Evolutionary conservation across 1,140 invertebrate species (phyloP).

Genomic region (Manduca sexta): DNA sequence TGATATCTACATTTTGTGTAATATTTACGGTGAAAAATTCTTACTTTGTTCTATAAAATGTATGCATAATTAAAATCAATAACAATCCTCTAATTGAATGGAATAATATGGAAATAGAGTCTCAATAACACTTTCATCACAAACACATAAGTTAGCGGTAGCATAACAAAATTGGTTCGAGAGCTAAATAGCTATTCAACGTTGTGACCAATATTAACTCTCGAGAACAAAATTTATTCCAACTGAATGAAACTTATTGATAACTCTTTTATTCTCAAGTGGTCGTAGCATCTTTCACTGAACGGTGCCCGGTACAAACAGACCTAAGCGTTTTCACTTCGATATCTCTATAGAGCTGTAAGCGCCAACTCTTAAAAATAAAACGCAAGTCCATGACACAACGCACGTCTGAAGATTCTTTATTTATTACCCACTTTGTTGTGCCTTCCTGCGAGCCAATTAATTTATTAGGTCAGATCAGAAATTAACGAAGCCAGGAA

Average conservation of each 20-base stretch:
- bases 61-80: no score
- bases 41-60: no score
- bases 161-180: no score
- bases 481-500: slow-evolving; percentile 58
- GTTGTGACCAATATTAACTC: not conserved
- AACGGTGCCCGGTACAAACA: slow-evolving; percentile 44
- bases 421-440: slow-evolving; percentile 61
- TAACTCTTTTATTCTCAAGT: slow-evolving; percentile 55
- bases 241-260: slow-evolving; percentile 59
- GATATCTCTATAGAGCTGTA: slow-evolving; percentile 47
- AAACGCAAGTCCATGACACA: slow-evolving; percentile 39
- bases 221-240: slow-evolving; percentile 26
- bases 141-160: no score
- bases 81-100: no score
- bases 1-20: no score
- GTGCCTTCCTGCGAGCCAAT: slow-evolving; percentile 42
- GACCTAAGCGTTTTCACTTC: slow-evolving; percentile 54
- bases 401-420: slow-evolving; percentile 38
- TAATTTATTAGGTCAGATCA: slow-evolving; percentile 56
- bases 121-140: no score
- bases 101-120: no score
- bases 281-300: slow-evolving; percentile 57
- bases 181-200: no score
- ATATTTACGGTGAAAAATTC: no score
- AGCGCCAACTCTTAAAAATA: slow-evolving; percentile 28